Conservation (phyloP, 64 coral and sea anemone species). For the Actinia equina region DNA sequence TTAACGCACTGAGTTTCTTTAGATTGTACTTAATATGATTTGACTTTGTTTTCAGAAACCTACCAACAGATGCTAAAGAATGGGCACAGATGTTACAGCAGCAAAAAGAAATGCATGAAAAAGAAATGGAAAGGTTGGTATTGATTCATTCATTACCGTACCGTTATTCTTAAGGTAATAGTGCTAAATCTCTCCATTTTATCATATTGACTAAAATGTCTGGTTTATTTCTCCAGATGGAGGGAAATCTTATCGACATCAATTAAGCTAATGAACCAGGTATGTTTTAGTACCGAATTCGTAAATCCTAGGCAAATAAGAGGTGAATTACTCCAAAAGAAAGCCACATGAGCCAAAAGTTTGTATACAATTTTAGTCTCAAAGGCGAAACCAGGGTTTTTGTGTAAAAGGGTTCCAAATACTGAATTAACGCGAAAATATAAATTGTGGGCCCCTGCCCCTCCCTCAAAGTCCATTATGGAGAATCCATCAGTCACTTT, state of each 20-base stretch:
- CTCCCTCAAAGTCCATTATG: too few species aligned
- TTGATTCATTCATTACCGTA: neutral
- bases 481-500: neutral
- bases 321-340: too few species aligned
- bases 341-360: too few species aligned
- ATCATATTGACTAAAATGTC: neutral
- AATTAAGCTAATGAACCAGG: conserved; percentile 35
- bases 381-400: neutral
- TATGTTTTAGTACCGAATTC: neutral
- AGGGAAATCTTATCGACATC: conserved; percentile 16
- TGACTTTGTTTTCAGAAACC: neutral
- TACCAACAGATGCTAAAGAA: conserved; percentile 27
- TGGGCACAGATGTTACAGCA: conserved; percentile 26
- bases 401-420: too few species aligned
- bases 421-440: too few species aligned
- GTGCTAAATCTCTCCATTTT: neutral
- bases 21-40: neutral
- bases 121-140: conserved; percentile 13
- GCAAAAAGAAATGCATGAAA: conserved; percentile 14
- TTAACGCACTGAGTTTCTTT: too few species aligned
- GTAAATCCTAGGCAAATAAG: too few species aligned
- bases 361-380: neutral
- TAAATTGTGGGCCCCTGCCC: too few species aligned
- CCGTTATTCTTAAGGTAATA: neutral
- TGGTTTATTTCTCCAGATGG: conserved; percentile 7